Percentiles rank a stretch among this genome's conserved stretches.
Evolutionary conservation across 2,113 vertebrate genomes (phyloP).

Genomic region (Colossoma macropomum): DNA sequence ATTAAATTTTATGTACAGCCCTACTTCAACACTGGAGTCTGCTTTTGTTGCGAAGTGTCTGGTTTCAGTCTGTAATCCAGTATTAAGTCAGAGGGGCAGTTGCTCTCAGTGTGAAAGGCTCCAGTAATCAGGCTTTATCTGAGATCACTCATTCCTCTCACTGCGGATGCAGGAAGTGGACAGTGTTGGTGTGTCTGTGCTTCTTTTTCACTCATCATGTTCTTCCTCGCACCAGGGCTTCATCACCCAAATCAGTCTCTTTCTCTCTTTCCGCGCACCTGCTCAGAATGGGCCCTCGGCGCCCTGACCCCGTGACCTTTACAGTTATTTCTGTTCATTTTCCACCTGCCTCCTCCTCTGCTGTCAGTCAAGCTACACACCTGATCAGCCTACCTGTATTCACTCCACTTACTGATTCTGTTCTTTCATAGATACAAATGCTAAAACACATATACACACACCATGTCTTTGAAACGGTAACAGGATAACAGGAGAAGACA

Average conservation of each 20-base stretch:
- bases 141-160: slow-evolving; percentile 55
- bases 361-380: slow-evolving; percentile 30
- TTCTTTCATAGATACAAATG: too few species aligned
- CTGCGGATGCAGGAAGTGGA: slow-evolving; percentile 40
- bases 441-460: not conserved
- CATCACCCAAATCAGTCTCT: slow-evolving; percentile 55
- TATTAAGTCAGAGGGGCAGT: not conserved
- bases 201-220: slow-evolving; percentile 53
- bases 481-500: too few species aligned
- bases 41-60: not conserved
- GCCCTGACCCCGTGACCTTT: slow-evolving; percentile 23
- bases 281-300: too few species aligned
- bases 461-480: too few species aligned
- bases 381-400: slow-evolving; percentile 5
- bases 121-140: slow-evolving; percentile 58
- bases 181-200: slow-evolving; percentile 39
- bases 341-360: slow-evolving; percentile 11
- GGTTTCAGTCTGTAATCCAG: not conserved
- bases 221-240: slow-evolving; percentile 33
- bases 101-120: slow-evolving; percentile 41
- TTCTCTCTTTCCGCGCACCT: not conserved
- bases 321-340: slow-evolving; percentile 56
- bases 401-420: not conserved
- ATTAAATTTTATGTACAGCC: too few species aligned
- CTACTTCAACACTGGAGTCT: not conserved